Percentiles rank a stretch among this genome's conserved stretches.
These are phyloP conservation scores for Channa maculata DNA, from an alignment of 2,113 vertebrate species.

Conservation along the genomic window DNA sequence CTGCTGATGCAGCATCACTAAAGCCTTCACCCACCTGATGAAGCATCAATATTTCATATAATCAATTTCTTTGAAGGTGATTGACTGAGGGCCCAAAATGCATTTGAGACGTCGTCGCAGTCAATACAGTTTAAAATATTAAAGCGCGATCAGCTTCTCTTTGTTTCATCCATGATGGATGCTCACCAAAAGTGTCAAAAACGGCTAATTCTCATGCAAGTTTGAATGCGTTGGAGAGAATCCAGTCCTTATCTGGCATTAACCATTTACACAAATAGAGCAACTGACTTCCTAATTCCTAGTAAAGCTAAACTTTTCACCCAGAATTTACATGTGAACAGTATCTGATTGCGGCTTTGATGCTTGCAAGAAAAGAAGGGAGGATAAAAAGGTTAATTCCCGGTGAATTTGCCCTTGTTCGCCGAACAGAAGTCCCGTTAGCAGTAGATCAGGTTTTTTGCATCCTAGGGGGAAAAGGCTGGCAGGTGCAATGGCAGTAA, in stretches of 20 bases:
- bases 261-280: background rate
- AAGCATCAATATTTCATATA: slow-evolving; percentile 63
- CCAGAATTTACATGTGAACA: background rate
- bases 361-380: background rate
- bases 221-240: background rate
- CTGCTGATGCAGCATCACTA: slow-evolving; percentile 32
- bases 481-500: slow-evolving; percentile 78
- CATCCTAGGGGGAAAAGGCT: slow-evolving; percentile 55
- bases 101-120: slow-evolving; percentile 31
- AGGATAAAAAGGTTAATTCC: background rate
- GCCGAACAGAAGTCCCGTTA: slow-evolving; percentile 44
- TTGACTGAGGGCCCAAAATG: slow-evolving; percentile 50
- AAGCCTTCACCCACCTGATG: slow-evolving; percentile 43
- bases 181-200: background rate
- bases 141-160: slow-evolving; percentile 32
- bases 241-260: background rate
- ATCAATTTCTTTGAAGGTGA: slow-evolving; percentile 61
- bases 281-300: too few relatives aligned
- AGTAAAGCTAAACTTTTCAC: background rate
- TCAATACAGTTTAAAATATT: slow-evolving; percentile 63
- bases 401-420: background rate
- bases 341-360: slow-evolving; percentile 15
- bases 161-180: slow-evolving; percentile 17
- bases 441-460: slow-evolving; percentile 49
- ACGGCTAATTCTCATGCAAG: background rate